Base-by-base conservation (phyloP, 1,140 invertebrate species). In the Chlorops oryzae region DNA sequence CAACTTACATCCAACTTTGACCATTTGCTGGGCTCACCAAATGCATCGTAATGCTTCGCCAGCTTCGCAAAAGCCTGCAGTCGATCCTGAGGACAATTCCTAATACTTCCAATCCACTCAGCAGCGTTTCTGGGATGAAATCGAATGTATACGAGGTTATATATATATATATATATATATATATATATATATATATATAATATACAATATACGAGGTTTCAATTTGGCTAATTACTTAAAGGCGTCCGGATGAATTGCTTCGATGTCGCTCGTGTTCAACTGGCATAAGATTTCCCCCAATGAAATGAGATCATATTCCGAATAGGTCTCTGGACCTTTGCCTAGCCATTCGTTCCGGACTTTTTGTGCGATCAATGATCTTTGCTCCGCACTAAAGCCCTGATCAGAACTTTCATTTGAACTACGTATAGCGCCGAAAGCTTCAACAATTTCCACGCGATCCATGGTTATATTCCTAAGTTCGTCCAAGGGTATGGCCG, bases 221-320 rank as follows among this genome's bases (percentile, higher is more conserved):
- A 41, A 20, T 12, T 13, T 3, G 21, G 22, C 32, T 6, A 23
- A 25, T 46, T 48, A 55, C 54, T 25, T 55, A 23, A 51, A 52
- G 17, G 54, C 54, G 22, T 51, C 50, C 3, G 45, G 41, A 32
- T 55, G 54, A 23, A 55, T 46, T 10, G 15, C 18, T 10, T 37
- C 50, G 22, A 55, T 55, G 44, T 55, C 54, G 1, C 27, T 40
- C 7, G 18, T 37, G 41, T 55, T 52, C 12, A 55, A 23, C 25
- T 52, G 27, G n/a, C 54, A 55, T n/a, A 52, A 7, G 17, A 55
- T 51, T 49, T 49, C 45, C n/a, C 50, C 54, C 54, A 55, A 40
- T 5, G 45, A 17, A 22, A 21, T 38, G 12, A 55, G 24, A 49
- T 55, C 54, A 38, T 55, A 55, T 27, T 51, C 54, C 1, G 54